Evolutionary conservation across 2,797 vertebrate species (phyloP), one percentile per base, ranked within the genome.

Genomic region (Darevskia mixta): DNA sequence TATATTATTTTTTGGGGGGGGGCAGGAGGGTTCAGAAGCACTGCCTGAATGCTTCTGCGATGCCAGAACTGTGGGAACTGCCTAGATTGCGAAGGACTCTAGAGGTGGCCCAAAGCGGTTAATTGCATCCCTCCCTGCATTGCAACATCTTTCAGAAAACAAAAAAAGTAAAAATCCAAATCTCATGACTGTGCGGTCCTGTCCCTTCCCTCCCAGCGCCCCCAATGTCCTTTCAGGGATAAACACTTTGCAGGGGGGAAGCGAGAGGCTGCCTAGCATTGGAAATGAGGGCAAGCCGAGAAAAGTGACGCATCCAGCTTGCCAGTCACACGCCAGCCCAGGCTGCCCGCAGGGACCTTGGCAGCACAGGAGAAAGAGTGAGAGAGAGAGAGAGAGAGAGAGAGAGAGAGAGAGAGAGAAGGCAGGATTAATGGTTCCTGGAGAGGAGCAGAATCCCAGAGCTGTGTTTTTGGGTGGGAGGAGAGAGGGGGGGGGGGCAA

Each of bases 391-490:
- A 4, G 27, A n/a, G 45, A 7, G 6, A 9, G n/a, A 5, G 10
- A n/a, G 4, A 20, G 35, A 35, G 5, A 9, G 23, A 13, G 55
- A 35, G 49, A 80, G 55, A 5, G 20, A 25, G 35, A 4, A 3
- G 25, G 41, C 1, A 25, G 20, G 7, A 5, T 27, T 4, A 23
- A 9, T 11, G 5, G 38, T 27, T 25, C 69, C 13, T 13, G 69
- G 0, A 71, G 73, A 38, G 11, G 67, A 71, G 67, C 20, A 64
- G 17, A 61, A 23, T 5, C 61, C 61, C 61, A 64, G 61, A 2
- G 0, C 6, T 64, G 61, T 2, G 20, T 64, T 23, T 23, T 23
- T 23, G 0, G 0, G 20, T 64, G 61, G 20, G 8, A 38, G 3
- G 20, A 27, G 18, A 64, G 2, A 7, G 58, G 7, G 17, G 0